These are phyloP conservation scores for Lasius fuliginosus DNA, from an alignment of 2,888 invertebrate species.

Conservation along the genomic window DNA sequence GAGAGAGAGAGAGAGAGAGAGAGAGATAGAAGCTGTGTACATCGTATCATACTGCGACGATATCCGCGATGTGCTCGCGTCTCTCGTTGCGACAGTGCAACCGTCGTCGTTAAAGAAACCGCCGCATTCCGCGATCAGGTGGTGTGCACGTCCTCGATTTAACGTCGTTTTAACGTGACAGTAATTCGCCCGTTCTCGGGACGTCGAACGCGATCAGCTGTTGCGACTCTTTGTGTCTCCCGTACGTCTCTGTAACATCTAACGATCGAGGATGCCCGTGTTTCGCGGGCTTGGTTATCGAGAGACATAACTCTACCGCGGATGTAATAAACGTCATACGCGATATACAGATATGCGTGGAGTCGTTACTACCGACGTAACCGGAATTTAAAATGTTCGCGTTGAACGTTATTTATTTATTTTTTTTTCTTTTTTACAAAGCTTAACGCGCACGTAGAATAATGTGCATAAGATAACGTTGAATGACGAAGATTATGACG, in stretches of 20 bases:
- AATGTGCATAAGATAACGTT: conserved; percentile 21
- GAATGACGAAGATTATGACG: conserved; percentile 47
- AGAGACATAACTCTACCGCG: not conserved
- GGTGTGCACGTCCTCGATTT: not conserved
- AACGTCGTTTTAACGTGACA: not conserved
- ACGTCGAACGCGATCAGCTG: conserved; percentile 40
- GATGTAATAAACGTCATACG: not conserved
- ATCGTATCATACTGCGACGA: not conserved
- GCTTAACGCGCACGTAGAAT: not conserved
- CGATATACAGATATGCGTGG: not conserved
- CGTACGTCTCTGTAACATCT: not conserved
- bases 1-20: not conserved
- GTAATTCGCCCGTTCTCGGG: not conserved
- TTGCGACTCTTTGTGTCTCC: conserved; percentile 3
- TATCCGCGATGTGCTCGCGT: not conserved
- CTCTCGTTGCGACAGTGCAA: not conserved
- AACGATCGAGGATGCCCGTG: not conserved
- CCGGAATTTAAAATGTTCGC: not conserved
- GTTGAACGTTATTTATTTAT: not conserved
- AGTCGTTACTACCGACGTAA: not conserved
- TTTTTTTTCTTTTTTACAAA: too few species aligned
- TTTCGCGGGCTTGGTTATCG: not conserved
- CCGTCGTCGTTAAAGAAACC: not conserved
- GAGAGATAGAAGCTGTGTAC: not conserved
- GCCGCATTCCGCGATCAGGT: not conserved